Percentiles rank a stretch among this genome's conserved stretches.
Evolutionary conservation across 2,113 vertebrate genomes (phyloP).

Genomic region (Ivindomyrus marchei): DNA sequence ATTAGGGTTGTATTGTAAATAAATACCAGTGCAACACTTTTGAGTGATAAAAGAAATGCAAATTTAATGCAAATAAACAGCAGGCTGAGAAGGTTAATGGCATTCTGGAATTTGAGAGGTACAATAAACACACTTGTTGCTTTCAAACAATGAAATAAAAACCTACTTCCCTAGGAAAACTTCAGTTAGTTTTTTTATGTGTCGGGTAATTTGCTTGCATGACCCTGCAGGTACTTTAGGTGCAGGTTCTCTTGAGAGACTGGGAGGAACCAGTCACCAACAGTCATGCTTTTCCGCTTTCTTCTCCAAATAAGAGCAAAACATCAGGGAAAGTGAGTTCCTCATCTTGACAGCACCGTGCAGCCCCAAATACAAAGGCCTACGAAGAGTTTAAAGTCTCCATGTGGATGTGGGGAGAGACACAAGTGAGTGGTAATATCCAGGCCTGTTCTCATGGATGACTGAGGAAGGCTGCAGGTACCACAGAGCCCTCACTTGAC

Average conservation of each 20-base stretch:
- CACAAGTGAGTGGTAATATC: background rate
- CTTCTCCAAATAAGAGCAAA: background rate
- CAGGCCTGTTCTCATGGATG: background rate
- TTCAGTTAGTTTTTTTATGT: background rate
- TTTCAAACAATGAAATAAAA: background rate
- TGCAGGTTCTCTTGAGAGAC: background rate
- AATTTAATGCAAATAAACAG: background rate
- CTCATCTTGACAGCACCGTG: background rate
- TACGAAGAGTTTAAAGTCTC: background rate
- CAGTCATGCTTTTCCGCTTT: background rate
- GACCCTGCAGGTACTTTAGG: background rate
- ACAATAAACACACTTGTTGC: background rate
- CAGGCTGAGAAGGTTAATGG: background rate
- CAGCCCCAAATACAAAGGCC: background rate
- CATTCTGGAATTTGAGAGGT: background rate
- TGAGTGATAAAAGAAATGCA: background rate
- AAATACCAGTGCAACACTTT: background rate
- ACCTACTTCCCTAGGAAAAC: background rate
- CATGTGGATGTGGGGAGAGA: background rate
- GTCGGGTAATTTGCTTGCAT: background rate
- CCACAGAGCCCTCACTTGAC: background rate
- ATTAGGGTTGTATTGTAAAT: background rate
- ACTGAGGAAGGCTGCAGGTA: background rate
- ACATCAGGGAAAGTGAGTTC: background rate
- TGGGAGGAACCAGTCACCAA: background rate